phyloP scores from a whole-genome alignment of 2,888 invertebrate genomes.

The Nemotelus pantherinus region DNA sequence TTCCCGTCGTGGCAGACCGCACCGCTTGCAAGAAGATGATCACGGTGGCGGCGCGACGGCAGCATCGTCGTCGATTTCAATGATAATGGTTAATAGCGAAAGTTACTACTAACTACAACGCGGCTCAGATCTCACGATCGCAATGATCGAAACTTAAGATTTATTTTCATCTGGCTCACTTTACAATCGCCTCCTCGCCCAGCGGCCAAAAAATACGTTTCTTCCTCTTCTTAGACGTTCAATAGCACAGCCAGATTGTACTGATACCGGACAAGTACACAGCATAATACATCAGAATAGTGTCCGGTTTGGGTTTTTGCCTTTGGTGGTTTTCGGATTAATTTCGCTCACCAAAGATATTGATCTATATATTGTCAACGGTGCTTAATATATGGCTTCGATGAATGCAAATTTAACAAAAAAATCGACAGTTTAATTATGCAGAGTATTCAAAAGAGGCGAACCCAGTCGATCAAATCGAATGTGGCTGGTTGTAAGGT shows the following conservation, averaged over 20 bases:
- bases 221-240: no score
- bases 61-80: neutral
- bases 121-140: conserved; percentile 17
- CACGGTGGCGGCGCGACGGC: neutral
- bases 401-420: conserved; percentile 16
- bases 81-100: conserved; percentile 25
- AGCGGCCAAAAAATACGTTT: no score
- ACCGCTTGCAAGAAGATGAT: no score
- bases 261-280: no score
- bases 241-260: no score
- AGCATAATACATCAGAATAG: no score
- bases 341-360: neutral
- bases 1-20: no score
- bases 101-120: neutral
- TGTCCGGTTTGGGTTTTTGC: no score
- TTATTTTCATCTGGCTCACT: neutral
- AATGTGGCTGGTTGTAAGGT: neutral
- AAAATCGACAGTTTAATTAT: conserved; percentile 27
- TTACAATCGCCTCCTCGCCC: neutral
- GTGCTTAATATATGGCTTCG: conserved; percentile 19
- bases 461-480: neutral
- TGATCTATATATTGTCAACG: conserved; percentile 7
- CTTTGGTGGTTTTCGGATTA: neutral
- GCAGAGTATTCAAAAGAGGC: conserved; percentile 5
- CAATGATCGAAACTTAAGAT: conserved; percentile 25